Evolutionary conservation across 2,888 invertebrate species (phyloP).

Genomic region (Neoascia interrupta): DNA sequence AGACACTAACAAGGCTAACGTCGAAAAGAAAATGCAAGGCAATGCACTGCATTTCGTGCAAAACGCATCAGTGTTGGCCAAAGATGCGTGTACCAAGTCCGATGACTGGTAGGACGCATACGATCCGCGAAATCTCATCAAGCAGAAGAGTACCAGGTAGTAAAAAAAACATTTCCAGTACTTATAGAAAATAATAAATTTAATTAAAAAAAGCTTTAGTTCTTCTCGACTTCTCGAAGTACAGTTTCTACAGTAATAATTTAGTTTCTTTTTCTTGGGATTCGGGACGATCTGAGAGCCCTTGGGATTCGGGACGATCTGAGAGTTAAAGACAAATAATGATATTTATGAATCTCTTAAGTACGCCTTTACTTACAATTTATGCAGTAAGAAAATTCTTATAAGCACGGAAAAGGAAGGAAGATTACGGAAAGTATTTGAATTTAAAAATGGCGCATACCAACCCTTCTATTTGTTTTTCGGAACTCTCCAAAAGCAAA

Average conservation of each 20-base stretch:
- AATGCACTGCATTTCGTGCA: slow-evolving; percentile 82
- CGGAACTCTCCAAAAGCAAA: too few relatives aligned
- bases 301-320: too few relatives aligned
- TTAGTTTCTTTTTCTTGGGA: slow-evolving; percentile 88
- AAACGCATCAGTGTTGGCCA: slow-evolving; percentile 86
- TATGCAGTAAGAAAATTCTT: too few relatives aligned
- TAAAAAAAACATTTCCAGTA: background rate
- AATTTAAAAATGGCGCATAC: too few relatives aligned
- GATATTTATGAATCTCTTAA: too few relatives aligned
- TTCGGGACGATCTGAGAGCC: slow-evolving; percentile 90
- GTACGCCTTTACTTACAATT: too few relatives aligned
- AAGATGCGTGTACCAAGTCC: slow-evolving; percentile 94
- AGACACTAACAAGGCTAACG: slow-evolving; percentile 71
- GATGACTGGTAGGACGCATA: slow-evolving; percentile 98
- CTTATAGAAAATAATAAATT: slow-evolving; percentile 36
- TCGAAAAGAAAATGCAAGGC: slow-evolving; percentile 76
- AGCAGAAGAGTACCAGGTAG: slow-evolving; percentile 78
- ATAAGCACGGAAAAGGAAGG: too few relatives aligned
- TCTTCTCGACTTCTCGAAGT: slow-evolving; percentile 86
- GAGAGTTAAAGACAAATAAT: slow-evolving; percentile 68
- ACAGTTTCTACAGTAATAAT: too few relatives aligned
- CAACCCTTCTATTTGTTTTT: too few relatives aligned
- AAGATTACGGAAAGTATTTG: too few relatives aligned
- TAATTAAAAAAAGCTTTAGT: slow-evolving; percentile 71
- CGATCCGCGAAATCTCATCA: slow-evolving; percentile 97